A percentile compares a stretch with the other conserved stretches of the same genome.
Conservation (phyloP, 2,888 invertebrate species). For the Orchestes rusci region DNA sequence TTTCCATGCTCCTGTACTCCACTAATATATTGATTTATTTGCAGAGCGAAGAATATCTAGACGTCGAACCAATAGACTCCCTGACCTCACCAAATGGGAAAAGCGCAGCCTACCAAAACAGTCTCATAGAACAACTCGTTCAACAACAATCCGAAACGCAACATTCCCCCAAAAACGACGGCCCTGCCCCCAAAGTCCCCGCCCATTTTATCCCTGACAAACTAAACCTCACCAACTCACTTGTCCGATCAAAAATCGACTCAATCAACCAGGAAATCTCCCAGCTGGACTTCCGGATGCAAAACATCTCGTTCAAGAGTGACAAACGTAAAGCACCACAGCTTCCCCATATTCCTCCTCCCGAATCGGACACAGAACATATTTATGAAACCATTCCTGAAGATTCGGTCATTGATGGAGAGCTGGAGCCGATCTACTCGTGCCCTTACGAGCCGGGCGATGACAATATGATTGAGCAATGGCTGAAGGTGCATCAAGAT, state of each 20-base stretch:
- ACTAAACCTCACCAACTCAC: conserved; percentile 39
- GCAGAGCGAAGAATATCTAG: conserved; percentile 37
- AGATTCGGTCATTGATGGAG: conserved; percentile 44
- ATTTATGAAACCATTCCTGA: conserved; percentile 62
- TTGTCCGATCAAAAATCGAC: conserved; percentile 40
- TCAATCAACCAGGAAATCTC: conserved; percentile 50
- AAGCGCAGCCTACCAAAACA: conserved; percentile 45
- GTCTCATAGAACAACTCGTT: conserved; percentile 46
- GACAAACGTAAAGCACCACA: conserved; percentile 38
- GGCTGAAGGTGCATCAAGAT: conserved; percentile 35
- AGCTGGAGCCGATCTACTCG: conserved; percentile 55
- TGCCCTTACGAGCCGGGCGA: conserved; percentile 50
- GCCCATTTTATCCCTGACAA: conserved; percentile 37
- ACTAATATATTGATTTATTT: conserved; percentile 13
- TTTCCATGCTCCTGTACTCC: neutral
- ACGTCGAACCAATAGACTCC: conserved; percentile 32
- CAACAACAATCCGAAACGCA: conserved; percentile 38
- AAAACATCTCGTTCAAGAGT: conserved; percentile 50
- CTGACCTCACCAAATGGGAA: conserved; percentile 31
- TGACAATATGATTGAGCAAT: conserved; percentile 37
- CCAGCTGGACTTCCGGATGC: conserved; percentile 52
- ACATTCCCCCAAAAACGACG: conserved; percentile 29
- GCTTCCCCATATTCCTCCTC: conserved; percentile 36
- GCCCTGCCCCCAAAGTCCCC: conserved; percentile 38
- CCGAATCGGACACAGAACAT: conserved; percentile 53